Evolutionary conservation across 2,888 invertebrate species (phyloP), one percentile per base, ranked within the genome.

Genomic region (Spodoptera littoralis): DNA sequence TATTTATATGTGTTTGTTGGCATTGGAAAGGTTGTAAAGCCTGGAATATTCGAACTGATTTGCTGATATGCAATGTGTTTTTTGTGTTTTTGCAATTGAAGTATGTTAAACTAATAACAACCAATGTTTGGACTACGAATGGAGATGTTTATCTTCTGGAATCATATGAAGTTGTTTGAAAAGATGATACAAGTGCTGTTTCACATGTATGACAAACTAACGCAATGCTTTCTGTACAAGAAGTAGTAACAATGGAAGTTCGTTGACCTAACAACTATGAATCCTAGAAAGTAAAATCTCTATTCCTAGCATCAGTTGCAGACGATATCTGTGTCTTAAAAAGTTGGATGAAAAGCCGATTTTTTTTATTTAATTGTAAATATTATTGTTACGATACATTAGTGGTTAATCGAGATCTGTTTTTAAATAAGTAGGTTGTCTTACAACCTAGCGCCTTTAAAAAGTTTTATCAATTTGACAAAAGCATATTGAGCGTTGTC

Each of bases 361-460:
- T 82, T 76, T 68, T 72, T 81, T 84, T 84, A 85, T 84, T 83
- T 85, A 81, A 86, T 82, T 90, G 90, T 90, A 90, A 88, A 90
- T 90, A 91, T 83, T 83, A 88, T 88, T 88, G 84, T 88, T 87
- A 86, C 75, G 77, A 80, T 85, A 80, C 80, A 81, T 87, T 91
- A 91, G 89, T 86, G 79, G 85, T 90, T 89, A 89, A 87, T 83
- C 77, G 86, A 90, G 91, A 91, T 91, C 91, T 91, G 91, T 89
- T 88, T 88, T 88, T 86, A 85, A 82, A 67, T 87, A 86, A 87
- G 83, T 85, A 82, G 84, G 84, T 86, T 81, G 84, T 82, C 76
- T 81, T 76, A 76, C 83, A 83, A 82, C 82, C 75, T 70, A 70
- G 57, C 60, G 75, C 79, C 77, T 79, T 77, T 70, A 60, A 72